Percentiles rank a stretch among this genome's conserved stretches.
phyloP scores from a whole-genome alignment of 1,140 invertebrate species.

The Rhopalosiphum padi region DNA sequence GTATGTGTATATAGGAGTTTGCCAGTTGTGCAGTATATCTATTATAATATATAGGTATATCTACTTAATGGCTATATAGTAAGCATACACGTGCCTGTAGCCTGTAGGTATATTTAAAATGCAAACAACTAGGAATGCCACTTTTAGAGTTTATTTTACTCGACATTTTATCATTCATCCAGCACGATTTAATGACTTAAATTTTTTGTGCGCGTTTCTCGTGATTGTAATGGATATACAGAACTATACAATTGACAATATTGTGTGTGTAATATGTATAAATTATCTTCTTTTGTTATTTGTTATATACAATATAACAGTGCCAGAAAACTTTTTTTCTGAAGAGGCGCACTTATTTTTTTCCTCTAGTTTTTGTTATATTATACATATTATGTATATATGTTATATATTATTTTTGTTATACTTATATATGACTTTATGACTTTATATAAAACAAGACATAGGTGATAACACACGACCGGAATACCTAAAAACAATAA shows the following conservation, averaged over 20 bases:
- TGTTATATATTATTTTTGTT: no score
- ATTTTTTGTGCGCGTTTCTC: background rate
- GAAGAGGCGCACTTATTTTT: no score
- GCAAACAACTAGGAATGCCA: background rate
- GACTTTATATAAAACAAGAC: no score
- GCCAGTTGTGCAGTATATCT: background rate
- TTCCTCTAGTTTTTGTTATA: no score
- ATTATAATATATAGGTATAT: no score
- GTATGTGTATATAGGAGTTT: background rate
- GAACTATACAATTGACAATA: background rate
- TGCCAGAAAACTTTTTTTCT: background rate
- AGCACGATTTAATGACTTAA: background rate
- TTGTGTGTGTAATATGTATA: background rate
- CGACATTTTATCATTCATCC: background rate
- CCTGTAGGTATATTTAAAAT: background rate
- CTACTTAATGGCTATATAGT: no score
- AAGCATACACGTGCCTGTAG: background rate
- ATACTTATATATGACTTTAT: no score
- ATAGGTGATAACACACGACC: no score
- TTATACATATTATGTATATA: no score
- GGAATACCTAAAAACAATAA: no score
- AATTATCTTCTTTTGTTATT: background rate
- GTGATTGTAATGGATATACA: background rate
- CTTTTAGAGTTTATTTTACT: background rate
- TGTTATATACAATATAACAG: background rate